Evolutionary conservation across 2,888 invertebrate species (phyloP).

Genomic region (Hemithea aestivaria): DNA sequence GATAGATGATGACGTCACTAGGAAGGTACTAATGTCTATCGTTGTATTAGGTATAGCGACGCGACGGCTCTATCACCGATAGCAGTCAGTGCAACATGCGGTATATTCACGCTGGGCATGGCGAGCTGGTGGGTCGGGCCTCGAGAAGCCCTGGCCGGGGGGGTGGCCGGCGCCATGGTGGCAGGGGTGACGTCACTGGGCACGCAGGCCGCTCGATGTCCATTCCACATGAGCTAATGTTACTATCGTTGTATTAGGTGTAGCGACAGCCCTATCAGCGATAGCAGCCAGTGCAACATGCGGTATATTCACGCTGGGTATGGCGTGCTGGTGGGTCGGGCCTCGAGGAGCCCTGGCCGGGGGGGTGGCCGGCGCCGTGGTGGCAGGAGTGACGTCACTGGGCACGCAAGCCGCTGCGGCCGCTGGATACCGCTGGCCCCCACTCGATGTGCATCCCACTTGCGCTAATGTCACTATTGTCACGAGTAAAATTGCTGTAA

Average conservation of each 20-base stretch:
- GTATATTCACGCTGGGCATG: slow-evolving; percentile 91
- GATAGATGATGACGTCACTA: no score
- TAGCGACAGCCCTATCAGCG: slow-evolving; percentile 87
- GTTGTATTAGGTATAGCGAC: no score
- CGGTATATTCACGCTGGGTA: slow-evolving; percentile 90
- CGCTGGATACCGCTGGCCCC: slow-evolving; percentile 76
- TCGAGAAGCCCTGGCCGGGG: slow-evolving; percentile 81
- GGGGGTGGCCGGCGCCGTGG: slow-evolving; percentile 79
- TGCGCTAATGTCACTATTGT: slow-evolving; percentile 49
- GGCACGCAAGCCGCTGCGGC: slow-evolving; percentile 84
- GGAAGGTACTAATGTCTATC: no score
- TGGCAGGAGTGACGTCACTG: slow-evolving; percentile 82
- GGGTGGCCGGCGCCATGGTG: slow-evolving; percentile 79
- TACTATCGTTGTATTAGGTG: slow-evolving; percentile 62
- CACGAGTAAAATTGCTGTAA: slow-evolving; percentile 58
- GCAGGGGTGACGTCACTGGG: slow-evolving; percentile 84
- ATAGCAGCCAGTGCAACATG: slow-evolving; percentile 91
- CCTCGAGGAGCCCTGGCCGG: slow-evolving; percentile 81
- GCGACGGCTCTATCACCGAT: slow-evolving; percentile 90
- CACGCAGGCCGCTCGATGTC: slow-evolving; percentile 82
- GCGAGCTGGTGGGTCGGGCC: slow-evolving; percentile 88
- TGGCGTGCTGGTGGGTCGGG: slow-evolving; percentile 89
- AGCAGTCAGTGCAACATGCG: slow-evolving; percentile 89
- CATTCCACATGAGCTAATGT: no score
- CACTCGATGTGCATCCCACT: slow-evolving; percentile 38